These are phyloP conservation scores for Anabacerthia variegaticeps DNA, from an alignment of 2,797 vertebrate genomes.

Conservation along the genomic window DNA sequence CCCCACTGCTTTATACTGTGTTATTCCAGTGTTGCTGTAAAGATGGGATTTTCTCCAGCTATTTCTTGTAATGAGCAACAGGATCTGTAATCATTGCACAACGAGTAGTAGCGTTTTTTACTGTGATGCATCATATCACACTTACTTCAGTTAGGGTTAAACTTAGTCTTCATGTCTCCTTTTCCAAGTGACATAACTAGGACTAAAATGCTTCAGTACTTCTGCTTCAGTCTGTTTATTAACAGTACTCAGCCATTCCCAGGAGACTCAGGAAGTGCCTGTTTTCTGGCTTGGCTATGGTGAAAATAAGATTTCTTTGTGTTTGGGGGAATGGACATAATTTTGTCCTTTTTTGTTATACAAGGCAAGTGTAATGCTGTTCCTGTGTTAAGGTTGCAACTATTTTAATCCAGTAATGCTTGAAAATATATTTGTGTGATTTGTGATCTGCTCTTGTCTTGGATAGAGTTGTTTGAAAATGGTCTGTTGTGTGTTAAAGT, in stretches of 20 bases:
- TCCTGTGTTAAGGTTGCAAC: background rate
- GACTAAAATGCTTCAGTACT: background rate
- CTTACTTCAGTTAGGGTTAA: background rate
- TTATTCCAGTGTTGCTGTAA: background rate
- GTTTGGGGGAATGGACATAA: background rate
- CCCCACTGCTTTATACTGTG: background rate
- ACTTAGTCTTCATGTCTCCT: background rate
- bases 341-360: background rate
- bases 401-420: background rate
- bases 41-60: background rate
- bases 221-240: background rate
- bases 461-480: background rate
- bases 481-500: background rate
- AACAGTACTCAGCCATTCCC: background rate
- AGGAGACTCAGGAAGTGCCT: background rate
- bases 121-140: background rate
- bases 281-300: background rate
- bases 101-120: background rate
- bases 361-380: background rate
- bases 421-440: background rate
- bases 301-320: background rate
- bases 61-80: background rate
- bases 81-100: background rate
- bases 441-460: background rate
- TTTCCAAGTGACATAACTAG: background rate